phyloP scores from a whole-genome alignment of 1,140 invertebrate species.

The Helicoverpa armigera region DNA sequence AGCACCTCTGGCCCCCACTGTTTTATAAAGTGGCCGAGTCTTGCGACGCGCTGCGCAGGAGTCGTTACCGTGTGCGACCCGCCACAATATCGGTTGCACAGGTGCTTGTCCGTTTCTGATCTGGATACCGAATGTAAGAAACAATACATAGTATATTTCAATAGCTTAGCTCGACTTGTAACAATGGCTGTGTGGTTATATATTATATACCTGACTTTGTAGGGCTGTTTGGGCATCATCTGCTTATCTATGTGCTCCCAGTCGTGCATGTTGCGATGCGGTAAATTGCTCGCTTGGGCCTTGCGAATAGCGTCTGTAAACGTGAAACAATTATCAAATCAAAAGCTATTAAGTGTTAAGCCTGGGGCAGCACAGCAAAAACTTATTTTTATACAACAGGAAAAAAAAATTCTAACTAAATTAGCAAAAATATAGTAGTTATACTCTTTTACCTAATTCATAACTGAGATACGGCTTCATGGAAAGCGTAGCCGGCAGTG shows the following conservation, averaged over 20 bases:
- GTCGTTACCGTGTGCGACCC: conserved; percentile 91
- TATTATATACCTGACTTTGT: conserved; percentile 68
- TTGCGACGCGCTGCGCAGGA: conserved; percentile 88
- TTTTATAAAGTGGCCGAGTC: conserved; percentile 87
- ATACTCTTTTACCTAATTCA: conserved; percentile 86
- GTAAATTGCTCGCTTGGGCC: conserved; percentile 82
- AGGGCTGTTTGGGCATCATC: conserved; percentile 62
- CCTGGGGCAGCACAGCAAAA: no score
- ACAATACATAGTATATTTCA: no score
- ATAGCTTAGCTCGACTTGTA: no score
- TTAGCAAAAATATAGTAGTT: neutral
- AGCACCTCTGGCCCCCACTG: conserved; percentile 88
- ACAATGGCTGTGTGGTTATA: no score
- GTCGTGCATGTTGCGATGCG: conserved; percentile 80
- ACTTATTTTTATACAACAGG: neutral
- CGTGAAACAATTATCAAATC: no score
- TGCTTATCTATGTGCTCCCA: conserved; percentile 81
- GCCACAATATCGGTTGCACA: conserved; percentile 91
- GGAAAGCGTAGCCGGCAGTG: conserved; percentile 85
- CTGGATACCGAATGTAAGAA: conserved; percentile 39
- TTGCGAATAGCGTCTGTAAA: conserved; percentile 85
- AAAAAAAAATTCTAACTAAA: neutral
- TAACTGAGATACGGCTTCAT: conserved; percentile 90
- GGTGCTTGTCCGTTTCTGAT: conserved; percentile 84
- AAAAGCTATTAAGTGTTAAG: no score